Evolutionary conservation across 92 coral and sea anemone species (phyloP).

Genomic region (Desmophyllum pertusum): DNA sequence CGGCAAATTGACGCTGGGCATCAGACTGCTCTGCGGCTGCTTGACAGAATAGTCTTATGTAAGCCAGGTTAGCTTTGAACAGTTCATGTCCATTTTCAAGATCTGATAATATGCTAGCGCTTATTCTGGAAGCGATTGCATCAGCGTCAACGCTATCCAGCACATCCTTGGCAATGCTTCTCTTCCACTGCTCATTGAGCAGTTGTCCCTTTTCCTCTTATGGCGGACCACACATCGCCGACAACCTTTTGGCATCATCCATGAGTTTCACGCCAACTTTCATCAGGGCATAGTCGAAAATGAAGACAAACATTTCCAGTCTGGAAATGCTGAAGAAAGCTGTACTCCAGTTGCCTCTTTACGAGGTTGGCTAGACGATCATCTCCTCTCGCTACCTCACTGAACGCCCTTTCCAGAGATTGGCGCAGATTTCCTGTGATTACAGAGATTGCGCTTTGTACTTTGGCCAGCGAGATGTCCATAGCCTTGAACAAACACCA

Average conservation of each 20-base stretch:
- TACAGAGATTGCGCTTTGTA: conserved; percentile 4
- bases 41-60: conserved; percentile 35
- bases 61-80: conserved; percentile 25
- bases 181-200: conserved; percentile 63
- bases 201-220: conserved; percentile 56
- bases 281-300: conserved; percentile 66
- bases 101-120: conserved; percentile 31
- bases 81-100: conserved; percentile 51
- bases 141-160: conserved; percentile 50
- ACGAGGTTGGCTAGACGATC: conserved; percentile 48
- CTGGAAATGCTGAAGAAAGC: conserved; percentile 20
- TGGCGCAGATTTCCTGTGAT: conserved; percentile 29
- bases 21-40: conserved; percentile 47
- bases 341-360: conserved; percentile 43
- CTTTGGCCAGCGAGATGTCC: conserved; percentile 32
- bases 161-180: conserved; percentile 56
- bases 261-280: conserved; percentile 26
- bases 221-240: conserved; percentile 49
- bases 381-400: conserved; percentile 49
- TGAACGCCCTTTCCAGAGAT: conserved; percentile 38
- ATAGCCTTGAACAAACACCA: conserved; percentile 59
- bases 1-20: conserved; percentile 32
- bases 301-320: conserved; percentile 29
- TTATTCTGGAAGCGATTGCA: conserved; percentile 51
- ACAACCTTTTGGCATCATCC: conserved; percentile 46